Evolutionary conservation across 1,140 invertebrate species (phyloP).

Genomic region (Drosophila orena): DNA sequence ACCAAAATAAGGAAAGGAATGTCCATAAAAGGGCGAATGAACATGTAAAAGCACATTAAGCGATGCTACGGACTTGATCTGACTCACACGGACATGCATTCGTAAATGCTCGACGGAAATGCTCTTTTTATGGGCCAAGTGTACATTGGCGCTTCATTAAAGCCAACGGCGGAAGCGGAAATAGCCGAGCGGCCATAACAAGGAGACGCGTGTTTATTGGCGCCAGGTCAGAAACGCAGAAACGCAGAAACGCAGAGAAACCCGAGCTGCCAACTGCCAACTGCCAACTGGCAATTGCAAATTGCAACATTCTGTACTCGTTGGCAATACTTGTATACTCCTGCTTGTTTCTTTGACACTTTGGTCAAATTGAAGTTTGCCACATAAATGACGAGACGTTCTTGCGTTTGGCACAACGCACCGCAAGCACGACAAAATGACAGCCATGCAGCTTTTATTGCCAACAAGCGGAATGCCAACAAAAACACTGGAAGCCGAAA

Average conservation of each 20-base stretch:
- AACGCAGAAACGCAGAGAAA: no score
- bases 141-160: conserved; percentile 79
- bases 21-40: conserved; percentile 77
- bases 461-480: conserved; percentile 43
- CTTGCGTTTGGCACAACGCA: conserved; percentile 59
- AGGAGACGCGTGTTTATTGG: conserved; percentile 46
- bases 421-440: conserved; percentile 64
- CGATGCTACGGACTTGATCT: conserved; percentile 42
- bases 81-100: conserved; percentile 38
- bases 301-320: conserved; percentile 21
- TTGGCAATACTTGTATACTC: conserved; percentile 9
- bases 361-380: conserved; percentile 62
- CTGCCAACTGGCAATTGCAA: conserved; percentile 22
- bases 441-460: conserved; percentile 72
- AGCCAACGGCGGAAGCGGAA: conserved; percentile 73
- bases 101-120: conserved; percentile 59
- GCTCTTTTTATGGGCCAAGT: conserved; percentile 70
- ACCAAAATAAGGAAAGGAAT: conserved; percentile 20
- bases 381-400: conserved; percentile 77
- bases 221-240: conserved; percentile 15
- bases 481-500: conserved; percentile 13
- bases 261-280: conserved; percentile 1
- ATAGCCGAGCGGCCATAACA: conserved; percentile 52
- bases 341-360: conserved; percentile 55
- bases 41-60: conserved; percentile 81